A percentile compares a stretch with the other conserved stretches of the same genome.
Conservation (phyloP, 2,797 vertebrate genomes). For the Allobates femoralis region DNA sequence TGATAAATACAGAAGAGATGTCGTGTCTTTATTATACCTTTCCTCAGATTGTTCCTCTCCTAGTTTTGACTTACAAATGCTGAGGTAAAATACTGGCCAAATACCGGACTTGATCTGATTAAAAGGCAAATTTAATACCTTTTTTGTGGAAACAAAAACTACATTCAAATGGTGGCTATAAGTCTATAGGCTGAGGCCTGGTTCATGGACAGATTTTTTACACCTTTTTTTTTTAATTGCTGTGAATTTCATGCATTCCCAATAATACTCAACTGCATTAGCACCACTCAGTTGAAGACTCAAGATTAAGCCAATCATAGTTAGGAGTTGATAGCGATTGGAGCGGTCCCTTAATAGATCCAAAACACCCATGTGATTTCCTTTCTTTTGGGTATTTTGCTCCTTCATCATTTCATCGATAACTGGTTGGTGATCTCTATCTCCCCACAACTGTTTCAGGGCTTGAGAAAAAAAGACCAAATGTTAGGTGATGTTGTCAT, state of each 20-base stretch:
- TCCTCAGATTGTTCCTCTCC: too few relatives aligned
- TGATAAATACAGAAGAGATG: too few relatives aligned
- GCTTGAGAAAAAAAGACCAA: conserved; percentile 70
- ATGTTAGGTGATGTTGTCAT: too few relatives aligned
- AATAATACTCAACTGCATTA: conserved; percentile 80
- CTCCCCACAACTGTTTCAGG: conserved; percentile 80
- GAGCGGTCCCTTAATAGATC: conserved; percentile 76
- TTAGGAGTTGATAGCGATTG: conserved; percentile 82
- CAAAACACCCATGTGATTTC: conserved; percentile 74
- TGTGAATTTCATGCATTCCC: neutral
- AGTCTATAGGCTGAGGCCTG: too few relatives aligned
- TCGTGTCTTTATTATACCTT: too few relatives aligned
- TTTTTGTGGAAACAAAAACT: too few relatives aligned
- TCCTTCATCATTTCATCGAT: conserved; percentile 84
- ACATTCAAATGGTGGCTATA: too few relatives aligned
- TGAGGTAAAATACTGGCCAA: too few relatives aligned
- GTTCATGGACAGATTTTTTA: too few relatives aligned
- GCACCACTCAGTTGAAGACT: conserved; percentile 92
- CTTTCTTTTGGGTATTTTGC: conserved; percentile 70
- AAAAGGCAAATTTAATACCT: too few relatives aligned
- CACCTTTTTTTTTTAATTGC: neutral
- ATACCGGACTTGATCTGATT: too few relatives aligned
- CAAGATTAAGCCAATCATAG: conserved; percentile 80
- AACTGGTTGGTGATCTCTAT: conserved; percentile 74
- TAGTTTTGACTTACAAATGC: too few relatives aligned